phyloP scores from a whole-genome alignment of 1,140 invertebrate genomes.

The Atta texana region DNA sequence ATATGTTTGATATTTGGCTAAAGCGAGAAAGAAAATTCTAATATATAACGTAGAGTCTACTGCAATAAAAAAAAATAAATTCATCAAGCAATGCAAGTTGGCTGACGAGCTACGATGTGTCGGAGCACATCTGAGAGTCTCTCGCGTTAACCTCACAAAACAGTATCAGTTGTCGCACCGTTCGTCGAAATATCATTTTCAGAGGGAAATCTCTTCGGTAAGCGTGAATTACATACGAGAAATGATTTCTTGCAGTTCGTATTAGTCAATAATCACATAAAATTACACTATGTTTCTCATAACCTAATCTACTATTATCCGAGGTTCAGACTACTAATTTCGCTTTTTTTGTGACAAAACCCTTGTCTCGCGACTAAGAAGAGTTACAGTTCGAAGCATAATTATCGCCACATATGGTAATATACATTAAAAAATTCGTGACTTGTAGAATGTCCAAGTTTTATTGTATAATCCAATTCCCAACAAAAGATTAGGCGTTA shows the following conservation, averaged over 20 bases:
- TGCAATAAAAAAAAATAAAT: no score
- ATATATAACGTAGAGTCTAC: no score
- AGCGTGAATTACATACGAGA: background rate
- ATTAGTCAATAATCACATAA: slow-evolving; percentile 26
- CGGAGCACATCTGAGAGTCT: slow-evolving; percentile 62
- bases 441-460: background rate
- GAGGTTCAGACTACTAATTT: background rate
- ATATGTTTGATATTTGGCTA: no score
- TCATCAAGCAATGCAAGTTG: no score
- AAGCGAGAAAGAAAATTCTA: no score
- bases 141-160: slow-evolving; percentile 25
- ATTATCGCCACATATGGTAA: slow-evolving; percentile 28
- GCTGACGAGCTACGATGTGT: slow-evolving; percentile 50
- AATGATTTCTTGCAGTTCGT: background rate
- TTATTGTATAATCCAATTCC: background rate
- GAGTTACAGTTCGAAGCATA: background rate
- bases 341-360: slow-evolving; percentile 8
- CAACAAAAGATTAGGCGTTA: background rate
- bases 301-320: slow-evolving; percentile 46
- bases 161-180: background rate
- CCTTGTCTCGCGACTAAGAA: background rate
- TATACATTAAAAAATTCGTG: slow-evolving; percentile 8
- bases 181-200: background rate
- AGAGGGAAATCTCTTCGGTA: background rate
- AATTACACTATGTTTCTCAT: background rate